Base-by-base conservation (phyloP, 30 jellyfish, hydroid and myxozoan species). In the Clytia hemisphaerica region DNA sequence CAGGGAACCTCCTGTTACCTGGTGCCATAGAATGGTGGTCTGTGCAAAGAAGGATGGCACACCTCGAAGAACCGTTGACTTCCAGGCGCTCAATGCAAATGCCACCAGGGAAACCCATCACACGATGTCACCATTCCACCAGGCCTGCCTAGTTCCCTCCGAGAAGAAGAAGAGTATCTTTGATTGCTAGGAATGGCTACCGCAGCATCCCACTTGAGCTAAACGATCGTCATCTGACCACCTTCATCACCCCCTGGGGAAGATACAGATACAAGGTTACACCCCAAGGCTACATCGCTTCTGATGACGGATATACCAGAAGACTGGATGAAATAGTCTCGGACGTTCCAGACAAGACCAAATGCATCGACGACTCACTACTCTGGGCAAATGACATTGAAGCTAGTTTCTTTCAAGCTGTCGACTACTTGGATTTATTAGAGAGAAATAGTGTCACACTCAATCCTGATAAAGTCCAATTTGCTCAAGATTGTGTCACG, bases 21-120 rank as follows among this genome's bases (percentile, higher is more conserved):
- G 85, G 85, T 73, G 85, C 32, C 47, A 27, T 26, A 76, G 83
- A 6, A 73, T 73, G 73, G 73, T 37, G 72, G 55, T 73, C 12
- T 37, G 33, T 10, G 77, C 83, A 3, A 54, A 48, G 34, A 51
- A 48, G n/a, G 37, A 50, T 32, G 78, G 78, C 14, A 10, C 42
- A 7, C 85, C 85, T 36, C 70, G 85, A 4, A 37, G 81, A 44
- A 73, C 85, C 28, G 71, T 73, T 10, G 85, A 73, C 83, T 37
- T 73, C 21, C 82, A 73, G 49, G 59, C 61, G 24, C 47, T 73
- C 19, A 73, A 73, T 60, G 49, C 47, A 6, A 34, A 54, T n/a
- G 58, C 72, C 6, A 25, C 29, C 18, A 63, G 85, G 19, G 85
- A 73, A 42, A 59, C 85, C 3, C 85, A 73, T 32, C 85, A 73